Conservation (phyloP, 1,140 invertebrate species). For the Hypsibius dujardini region DNA sequence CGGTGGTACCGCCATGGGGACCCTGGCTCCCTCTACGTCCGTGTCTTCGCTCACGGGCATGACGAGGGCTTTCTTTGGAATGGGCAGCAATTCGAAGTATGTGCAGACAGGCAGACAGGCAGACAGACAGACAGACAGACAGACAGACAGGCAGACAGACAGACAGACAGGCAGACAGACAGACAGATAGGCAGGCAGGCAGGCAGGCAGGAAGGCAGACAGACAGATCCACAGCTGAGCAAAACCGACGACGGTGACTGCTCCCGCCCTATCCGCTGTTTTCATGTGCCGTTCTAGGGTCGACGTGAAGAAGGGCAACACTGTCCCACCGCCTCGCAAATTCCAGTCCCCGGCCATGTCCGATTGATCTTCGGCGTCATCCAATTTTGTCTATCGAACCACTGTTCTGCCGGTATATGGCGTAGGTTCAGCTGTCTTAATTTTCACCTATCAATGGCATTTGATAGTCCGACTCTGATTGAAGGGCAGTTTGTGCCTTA, state of each 20-base stretch:
- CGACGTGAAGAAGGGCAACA: neutral
- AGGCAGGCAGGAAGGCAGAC: neutral
- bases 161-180: neutral
- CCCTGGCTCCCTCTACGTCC: too few relatives aligned
- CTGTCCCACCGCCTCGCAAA: neutral
- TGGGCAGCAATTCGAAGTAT: too few relatives aligned
- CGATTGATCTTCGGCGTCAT: neutral
- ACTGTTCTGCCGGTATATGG: too few relatives aligned
- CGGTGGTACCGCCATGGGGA: too few relatives aligned
- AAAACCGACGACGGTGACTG: neutral
- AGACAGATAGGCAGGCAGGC: neutral
- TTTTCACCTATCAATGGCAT: too few relatives aligned
- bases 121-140: neutral
- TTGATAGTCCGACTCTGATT: too few relatives aligned
- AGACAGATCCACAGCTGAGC: neutral
- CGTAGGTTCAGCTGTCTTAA: too few relatives aligned
- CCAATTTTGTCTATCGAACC: too few relatives aligned
- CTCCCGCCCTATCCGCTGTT: neutral
- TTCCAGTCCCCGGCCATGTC: neutral
- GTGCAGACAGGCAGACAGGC: too few relatives aligned
- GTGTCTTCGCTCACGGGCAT: too few relatives aligned
- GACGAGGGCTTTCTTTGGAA: too few relatives aligned
- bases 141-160: neutral
- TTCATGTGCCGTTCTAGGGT: neutral
- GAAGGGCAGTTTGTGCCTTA: too few relatives aligned